Evolutionary conservation across 1,140 invertebrate genomes (phyloP).

Genomic region (Drosophila suzukii): DNA sequence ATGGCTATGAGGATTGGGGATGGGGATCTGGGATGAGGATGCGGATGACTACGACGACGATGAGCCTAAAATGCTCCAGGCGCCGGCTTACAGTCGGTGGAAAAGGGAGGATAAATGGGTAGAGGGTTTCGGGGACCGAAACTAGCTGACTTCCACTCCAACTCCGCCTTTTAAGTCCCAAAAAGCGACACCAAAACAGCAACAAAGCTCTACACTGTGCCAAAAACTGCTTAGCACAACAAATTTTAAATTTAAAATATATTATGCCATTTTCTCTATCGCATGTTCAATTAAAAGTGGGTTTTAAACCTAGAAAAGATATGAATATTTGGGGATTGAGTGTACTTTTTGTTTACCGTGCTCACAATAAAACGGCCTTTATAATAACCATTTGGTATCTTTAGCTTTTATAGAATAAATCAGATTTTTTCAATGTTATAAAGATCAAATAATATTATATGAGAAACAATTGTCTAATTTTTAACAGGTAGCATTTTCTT

Average conservation of each 20-base stretch:
- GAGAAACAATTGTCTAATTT: too few species aligned
- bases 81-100: conserved; percentile 30
- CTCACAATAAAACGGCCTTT: too few species aligned
- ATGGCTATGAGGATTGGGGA: conserved; percentile 3
- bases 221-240: not conserved
- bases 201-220: not conserved
- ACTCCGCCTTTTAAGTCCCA: conserved; percentile 12
- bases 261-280: too few species aligned
- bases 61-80: conserved; percentile 43
- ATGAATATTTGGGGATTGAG: too few species aligned
- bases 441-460: too few species aligned
- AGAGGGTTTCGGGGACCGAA: conserved; percentile 3
- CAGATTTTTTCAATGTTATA: too few species aligned
- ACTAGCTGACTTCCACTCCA: conserved; percentile 19
- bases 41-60: conserved; percentile 23
- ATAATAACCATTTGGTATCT: too few species aligned
- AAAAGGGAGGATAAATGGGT: not conserved
- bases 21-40: not conserved
- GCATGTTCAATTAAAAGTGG: too few species aligned
- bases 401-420: too few species aligned
- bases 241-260: not conserved
- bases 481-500: too few species aligned
- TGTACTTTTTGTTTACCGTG: too few species aligned
- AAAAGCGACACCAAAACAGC: conserved; percentile 25
- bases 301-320: too few species aligned